These are phyloP conservation scores for Drosophila persimilis DNA, from an alignment of 1,140 invertebrate species.

Conservation along the genomic window DNA sequence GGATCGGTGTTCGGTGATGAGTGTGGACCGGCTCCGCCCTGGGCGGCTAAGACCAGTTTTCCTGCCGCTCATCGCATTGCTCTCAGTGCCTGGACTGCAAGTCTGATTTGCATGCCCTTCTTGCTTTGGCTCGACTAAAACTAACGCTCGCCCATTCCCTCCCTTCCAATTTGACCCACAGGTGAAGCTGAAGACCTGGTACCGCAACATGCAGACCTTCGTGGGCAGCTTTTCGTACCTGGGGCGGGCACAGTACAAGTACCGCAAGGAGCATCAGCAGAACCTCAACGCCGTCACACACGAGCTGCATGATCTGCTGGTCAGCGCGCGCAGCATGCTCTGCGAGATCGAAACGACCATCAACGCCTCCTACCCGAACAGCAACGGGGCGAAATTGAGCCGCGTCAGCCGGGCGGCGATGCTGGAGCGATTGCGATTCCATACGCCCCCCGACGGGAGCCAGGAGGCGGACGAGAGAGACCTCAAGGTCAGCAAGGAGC, in stretches of 20 bases:
- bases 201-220: constrained; percentile 71
- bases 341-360: constrained; percentile 74
- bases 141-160: neutral
- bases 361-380: constrained; percentile 63
- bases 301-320: constrained; percentile 64
- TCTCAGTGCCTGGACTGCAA: too few species aligned
- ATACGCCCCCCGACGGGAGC: constrained; percentile 58
- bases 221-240: constrained; percentile 68
- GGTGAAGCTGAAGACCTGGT: constrained; percentile 72
- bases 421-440: constrained; percentile 56
- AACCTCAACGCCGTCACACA: constrained; percentile 33
- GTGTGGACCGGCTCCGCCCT: constrained; percentile 69
- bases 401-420: constrained; percentile 51
- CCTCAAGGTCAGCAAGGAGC: constrained; percentile 64
- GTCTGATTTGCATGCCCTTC: constrained; percentile 53
- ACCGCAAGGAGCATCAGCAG: constrained; percentile 58
- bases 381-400: constrained; percentile 57
- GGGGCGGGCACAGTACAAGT: constrained; percentile 69
- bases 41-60: constrained; percentile 65
- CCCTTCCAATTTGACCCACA: constrained; percentile 7
- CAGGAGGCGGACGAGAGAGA: constrained; percentile 49
- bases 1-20: neutral
- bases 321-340: constrained; percentile 59
- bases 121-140: neutral
- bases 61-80: neutral